Evolutionary conservation across 2,888 invertebrate species (phyloP), one percentile per base, ranked within the genome.

Genomic region (Acronicta aceris): DNA sequence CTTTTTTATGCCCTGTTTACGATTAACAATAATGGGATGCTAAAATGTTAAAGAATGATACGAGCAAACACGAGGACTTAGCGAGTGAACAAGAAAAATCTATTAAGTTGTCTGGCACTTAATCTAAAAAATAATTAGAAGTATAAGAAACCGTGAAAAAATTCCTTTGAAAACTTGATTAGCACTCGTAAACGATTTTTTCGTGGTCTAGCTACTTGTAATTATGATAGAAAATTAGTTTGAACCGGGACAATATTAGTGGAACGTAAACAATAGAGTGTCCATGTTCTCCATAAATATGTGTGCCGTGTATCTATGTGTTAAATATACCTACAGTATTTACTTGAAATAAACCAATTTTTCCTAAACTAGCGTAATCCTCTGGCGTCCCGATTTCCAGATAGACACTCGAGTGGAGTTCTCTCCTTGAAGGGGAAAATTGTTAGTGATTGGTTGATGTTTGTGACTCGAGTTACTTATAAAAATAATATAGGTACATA

Each of bases 151-250:
- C 42, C 30, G 53, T 68, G 47, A 42, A 56, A 49, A 13, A 56
- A 53, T 51, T 60, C 47, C 54, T 54, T 59, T 58, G 43, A 56
- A 59, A 64, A 66, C 36, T 43, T 71, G 33, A 68, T 72, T 71
- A 68, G 36, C 55, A 56, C 49, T 64, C 25, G n/a, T 64, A 68
- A 64, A 71, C 57, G 47, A 55, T 53, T 58, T n/a, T 60, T 52
- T 56, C 47, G 25, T 41, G 49, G 52, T 56, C 56, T 36, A 65
- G 27, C 65, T 50, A 51, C 12, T 10, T 30, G 46, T 60, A 71
- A 69, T 69, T 53, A 60, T 50, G 40, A 69, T 53, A 38, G 33
- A 46, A 65, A 57, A 47, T 60, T 56, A 60, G 56, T 69, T 64
- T 52, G 30, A 54, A 47, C 48, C 52, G 17, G 38, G 52, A 52